Percentiles rank a stretch among this genome's conserved stretches.
Evolutionary conservation across 2,797 vertebrate genomes (phyloP).

Genomic region (Dryobates pubescens): DNA sequence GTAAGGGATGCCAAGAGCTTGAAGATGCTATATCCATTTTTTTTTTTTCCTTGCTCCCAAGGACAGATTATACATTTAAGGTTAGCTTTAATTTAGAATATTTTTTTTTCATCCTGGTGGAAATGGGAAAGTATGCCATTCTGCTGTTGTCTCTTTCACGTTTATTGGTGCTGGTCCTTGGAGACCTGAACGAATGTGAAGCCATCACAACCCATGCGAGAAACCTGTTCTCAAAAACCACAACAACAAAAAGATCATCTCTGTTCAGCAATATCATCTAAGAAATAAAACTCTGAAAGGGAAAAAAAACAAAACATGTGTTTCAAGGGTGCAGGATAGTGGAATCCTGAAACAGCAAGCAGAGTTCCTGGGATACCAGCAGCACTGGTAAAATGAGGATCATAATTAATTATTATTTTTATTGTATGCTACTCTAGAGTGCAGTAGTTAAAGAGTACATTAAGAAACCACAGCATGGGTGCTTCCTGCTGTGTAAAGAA

Average conservation of each 20-base stretch:
- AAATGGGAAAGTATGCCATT: constrained; percentile 76
- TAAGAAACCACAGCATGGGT: constrained; percentile 50
- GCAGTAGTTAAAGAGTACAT: constrained; percentile 46
- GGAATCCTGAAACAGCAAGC: constrained; percentile 24
- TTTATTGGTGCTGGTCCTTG: constrained; percentile 75
- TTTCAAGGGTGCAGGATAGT: constrained; percentile 35
- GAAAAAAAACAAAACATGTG: background rate
- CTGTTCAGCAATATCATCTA: constrained; percentile 56
- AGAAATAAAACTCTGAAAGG: constrained; percentile 63
- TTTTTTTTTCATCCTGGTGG: constrained; percentile 71
- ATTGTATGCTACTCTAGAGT: constrained; percentile 26
- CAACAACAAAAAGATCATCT: constrained; percentile 33
- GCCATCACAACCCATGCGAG: constrained; percentile 65
- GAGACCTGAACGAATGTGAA: constrained; percentile 73
- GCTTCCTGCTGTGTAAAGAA: constrained; percentile 67
- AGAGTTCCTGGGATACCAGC: background rate
- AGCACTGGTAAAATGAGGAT: background rate
- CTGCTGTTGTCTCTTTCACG: constrained; percentile 71
- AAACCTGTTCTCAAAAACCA: constrained; percentile 46
- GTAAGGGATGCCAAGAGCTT: constrained; percentile 84
- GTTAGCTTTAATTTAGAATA: constrained; percentile 82
- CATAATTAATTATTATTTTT: constrained; percentile 58
- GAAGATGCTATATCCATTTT: constrained; percentile 78
- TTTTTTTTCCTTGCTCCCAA: constrained; percentile 61
- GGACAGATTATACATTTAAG: constrained; percentile 87